Conservation (phyloP, 1,140 invertebrate species). For the Formica selysi region DNA sequence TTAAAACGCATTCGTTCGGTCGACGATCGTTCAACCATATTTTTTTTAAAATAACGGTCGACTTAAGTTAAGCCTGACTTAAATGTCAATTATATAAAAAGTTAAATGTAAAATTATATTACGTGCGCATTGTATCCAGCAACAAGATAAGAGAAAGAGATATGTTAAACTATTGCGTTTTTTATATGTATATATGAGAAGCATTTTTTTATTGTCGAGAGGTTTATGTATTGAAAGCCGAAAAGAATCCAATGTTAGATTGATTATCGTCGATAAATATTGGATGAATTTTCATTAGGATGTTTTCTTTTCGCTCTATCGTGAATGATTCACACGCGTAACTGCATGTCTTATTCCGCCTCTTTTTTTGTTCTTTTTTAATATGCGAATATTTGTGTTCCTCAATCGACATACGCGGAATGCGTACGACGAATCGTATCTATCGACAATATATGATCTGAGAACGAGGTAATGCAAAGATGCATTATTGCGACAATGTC, state of each 20-base stretch:
- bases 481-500: background rate
- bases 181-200: background rate
- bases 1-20: conserved; percentile 11
- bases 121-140: conserved; percentile 47
- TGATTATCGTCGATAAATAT: background rate
- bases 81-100: conserved; percentile 15
- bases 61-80: conserved; percentile 38
- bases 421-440: conserved; percentile 3
- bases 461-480: background rate
- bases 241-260: background rate
- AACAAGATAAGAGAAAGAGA: conserved; percentile 14
- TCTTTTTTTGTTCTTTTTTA: background rate
- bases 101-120: conserved; percentile 17
- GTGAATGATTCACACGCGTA: conserved; percentile 1
- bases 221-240: background rate
- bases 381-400: background rate
- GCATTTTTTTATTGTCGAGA: conserved; percentile 19
- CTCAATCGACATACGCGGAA: background rate
- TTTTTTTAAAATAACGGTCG: conserved; percentile 54
- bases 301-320: background rate
- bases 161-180: background rate
- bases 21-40: conserved; percentile 32
- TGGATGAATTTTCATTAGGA: background rate
- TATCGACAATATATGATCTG: background rate
- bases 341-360: background rate